Base-by-base conservation (phyloP, 2,888 invertebrate genomes). In the Acanthosepion pharaonis region DNA sequence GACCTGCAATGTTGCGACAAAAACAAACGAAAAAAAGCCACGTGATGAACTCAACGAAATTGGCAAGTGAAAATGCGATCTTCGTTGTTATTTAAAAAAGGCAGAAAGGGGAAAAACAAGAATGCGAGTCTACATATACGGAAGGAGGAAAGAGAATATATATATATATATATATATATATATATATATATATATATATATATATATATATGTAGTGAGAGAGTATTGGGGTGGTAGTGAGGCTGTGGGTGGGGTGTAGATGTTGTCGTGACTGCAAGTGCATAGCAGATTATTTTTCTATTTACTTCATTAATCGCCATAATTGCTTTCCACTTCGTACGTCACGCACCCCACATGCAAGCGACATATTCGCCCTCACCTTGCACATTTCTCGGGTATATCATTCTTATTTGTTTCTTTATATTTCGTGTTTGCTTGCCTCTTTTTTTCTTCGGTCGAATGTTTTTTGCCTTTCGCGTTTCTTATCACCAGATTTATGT, bases 101-200 rank as follows among this genome's bases (percentile, higher is more conserved):
- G 15, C 18, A 55, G 20, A 53, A 9, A 53, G 53, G 1, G 11
- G 15, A 20, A 55, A 55, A 55, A 15, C 20, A 55, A 18, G 20
- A 55, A 55, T 28, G 25, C 20, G 0, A 64, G 20, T 28, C 20
- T 64, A 20, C 5, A 6, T 78, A 9, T n/a, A 9, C 28, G n/a
- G 28, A 78, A 25, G 42, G 42, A 2, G 42, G 3, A 42, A 42
- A 42, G 42, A 2, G 2, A 42, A 42, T 42, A 6, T 8, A 78
- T 28, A 11, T 33, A 33, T 33, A 33, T 33, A 33, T 33, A 33
- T 33, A 33, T 33, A 33, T 28, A 78, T 78, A 78, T 78, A 78
- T 78, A 78, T 78, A 78, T 78, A 78, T 78, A 78, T 78, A 78
- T 78, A 78, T 78, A 78, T 78, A 78, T 78, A 78, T 78, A 78